Conservation (phyloP, 2,113 vertebrate species). For the Eleginops maclovinus region DNA sequence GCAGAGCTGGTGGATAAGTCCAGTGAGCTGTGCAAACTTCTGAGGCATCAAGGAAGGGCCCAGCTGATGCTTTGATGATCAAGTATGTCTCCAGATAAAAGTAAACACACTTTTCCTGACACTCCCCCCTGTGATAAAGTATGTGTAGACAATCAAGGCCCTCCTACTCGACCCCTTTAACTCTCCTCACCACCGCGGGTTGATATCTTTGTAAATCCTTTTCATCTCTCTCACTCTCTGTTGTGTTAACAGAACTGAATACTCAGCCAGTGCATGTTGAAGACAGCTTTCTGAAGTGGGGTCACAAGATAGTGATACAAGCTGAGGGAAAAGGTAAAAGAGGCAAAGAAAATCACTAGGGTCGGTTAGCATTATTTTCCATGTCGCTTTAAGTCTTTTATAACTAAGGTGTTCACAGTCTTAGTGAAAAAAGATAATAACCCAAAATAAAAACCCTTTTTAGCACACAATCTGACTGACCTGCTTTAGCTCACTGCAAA, state of each 20-base stretch:
- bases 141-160: constrained; percentile 32
- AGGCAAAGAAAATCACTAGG: constrained; percentile 1
- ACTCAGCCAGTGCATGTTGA: constrained; percentile 25
- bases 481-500: neutral
- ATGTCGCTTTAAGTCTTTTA: neutral
- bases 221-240: constrained; percentile 20
- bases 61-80: constrained; percentile 62
- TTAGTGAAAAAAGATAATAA: neutral
- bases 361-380: neutral
- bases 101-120: constrained; percentile 62
- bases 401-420: constrained; percentile 10
- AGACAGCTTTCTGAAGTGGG: constrained; percentile 56
- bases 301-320: constrained; percentile 35
- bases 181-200: constrained; percentile 32
- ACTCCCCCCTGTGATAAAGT: constrained; percentile 17
- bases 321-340: constrained; percentile 4
- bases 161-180: constrained; percentile 35
- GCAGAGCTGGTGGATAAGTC: neutral
- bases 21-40: neutral
- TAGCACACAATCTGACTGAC: neutral
- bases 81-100: constrained; percentile 40
- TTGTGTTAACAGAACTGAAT: constrained; percentile 54
- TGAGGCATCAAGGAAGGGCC: constrained; percentile 9
- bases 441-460: neutral
- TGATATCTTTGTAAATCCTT: constrained; percentile 11